Percentiles rank a stretch among this genome's conserved stretches.
Evolutionary conservation across 2,797 vertebrate genomes (phyloP).

Genomic region (Diplodus sargus): DNA sequence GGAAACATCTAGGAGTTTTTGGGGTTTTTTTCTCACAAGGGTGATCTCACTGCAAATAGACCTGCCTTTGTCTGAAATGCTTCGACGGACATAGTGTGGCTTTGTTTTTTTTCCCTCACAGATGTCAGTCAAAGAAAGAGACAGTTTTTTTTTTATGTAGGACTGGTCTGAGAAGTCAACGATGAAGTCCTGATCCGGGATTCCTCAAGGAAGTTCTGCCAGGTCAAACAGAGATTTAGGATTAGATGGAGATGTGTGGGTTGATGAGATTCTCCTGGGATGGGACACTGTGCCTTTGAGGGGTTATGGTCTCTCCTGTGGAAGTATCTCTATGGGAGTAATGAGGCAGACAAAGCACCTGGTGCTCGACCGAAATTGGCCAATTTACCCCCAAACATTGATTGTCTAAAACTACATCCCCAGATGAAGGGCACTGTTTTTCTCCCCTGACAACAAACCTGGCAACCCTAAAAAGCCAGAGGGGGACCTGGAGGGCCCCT

Average conservation of each 20-base stretch:
- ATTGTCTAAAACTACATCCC: constrained; percentile 65
- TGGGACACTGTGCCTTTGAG: constrained; percentile 50
- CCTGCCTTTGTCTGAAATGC: constrained; percentile 56
- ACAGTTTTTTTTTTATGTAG: constrained; percentile 17
- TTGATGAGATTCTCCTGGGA: constrained; percentile 27
- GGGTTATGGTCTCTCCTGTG: constrained; percentile 55
- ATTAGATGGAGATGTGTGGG: constrained; percentile 6
- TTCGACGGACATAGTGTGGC: constrained; percentile 34
- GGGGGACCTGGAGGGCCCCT: constrained; percentile 43
- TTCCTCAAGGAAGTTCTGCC: constrained; percentile 24
- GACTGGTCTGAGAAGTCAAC: constrained; percentile 18
- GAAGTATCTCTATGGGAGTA: constrained; percentile 52
- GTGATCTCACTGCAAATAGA: constrained; percentile 62
- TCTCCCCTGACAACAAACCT: constrained; percentile 58
- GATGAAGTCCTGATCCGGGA: constrained; percentile 27
- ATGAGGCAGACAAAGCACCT: constrained; percentile 84
- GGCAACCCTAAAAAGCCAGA: constrained; percentile 75
- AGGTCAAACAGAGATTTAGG: constrained; percentile 28
- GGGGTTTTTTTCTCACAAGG: constrained; percentile 34
- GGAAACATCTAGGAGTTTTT: constrained; percentile 39
- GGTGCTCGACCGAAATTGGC: constrained; percentile 66
- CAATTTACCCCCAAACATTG: constrained; percentile 54
- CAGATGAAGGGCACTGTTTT: constrained; percentile 68
- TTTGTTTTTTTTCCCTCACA: constrained; percentile 50
- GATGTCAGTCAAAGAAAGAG: constrained; percentile 36